Conservation (phyloP, 2,113 vertebrate genomes). For the Arenaria interpres region DNA sequence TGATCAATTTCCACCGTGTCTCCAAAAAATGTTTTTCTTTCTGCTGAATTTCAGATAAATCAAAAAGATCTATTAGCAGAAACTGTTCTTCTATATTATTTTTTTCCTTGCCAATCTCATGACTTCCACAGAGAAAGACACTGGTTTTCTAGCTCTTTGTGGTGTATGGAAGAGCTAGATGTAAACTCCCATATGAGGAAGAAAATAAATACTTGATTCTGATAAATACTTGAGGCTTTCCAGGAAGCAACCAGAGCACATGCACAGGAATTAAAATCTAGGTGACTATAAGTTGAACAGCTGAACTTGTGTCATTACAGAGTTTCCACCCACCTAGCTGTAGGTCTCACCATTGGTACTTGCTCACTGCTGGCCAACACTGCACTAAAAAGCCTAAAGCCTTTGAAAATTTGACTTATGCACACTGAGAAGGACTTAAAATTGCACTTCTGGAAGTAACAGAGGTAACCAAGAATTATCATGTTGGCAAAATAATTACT, state of each 20-base stretch:
- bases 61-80: not conserved
- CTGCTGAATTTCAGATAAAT: not conserved
- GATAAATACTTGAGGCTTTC: not conserved
- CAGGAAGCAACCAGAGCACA: not conserved
- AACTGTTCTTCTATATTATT: not conserved
- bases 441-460: not conserved
- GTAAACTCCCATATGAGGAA: not conserved
- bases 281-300: not conserved
- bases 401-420: not conserved
- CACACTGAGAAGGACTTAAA: not conserved
- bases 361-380: not conserved
- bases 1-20: not conserved
- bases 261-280: not conserved
- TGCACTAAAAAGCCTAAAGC: not conserved
- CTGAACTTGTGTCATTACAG: not conserved
- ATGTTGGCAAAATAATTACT: not conserved
- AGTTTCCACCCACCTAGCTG: not conserved
- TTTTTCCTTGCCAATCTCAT: not conserved
- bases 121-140: not conserved
- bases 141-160: not conserved
- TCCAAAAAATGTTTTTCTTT: not conserved
- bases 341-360: not conserved
- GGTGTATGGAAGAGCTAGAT: not conserved
- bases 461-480: not conserved
- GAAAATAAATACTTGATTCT: not conserved